A percentile compares a stretch with the other conserved stretches of the same genome.
phyloP scores from a whole-genome alignment of 2,113 vertebrate species.

The Sphyrna mokarran region DNA sequence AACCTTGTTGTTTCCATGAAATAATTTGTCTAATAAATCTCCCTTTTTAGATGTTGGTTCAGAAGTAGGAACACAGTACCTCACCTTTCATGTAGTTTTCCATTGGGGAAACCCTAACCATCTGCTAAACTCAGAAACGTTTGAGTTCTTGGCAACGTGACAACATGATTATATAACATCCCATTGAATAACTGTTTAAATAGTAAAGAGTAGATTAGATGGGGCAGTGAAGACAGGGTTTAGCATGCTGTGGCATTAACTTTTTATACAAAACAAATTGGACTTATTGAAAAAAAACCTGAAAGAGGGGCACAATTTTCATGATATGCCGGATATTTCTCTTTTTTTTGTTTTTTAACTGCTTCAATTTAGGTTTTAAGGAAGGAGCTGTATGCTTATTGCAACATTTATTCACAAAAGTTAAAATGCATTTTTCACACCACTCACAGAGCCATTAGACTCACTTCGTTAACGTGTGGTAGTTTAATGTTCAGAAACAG shows the following conservation, averaged over 20 bases:
- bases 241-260: neutral
- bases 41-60: neutral
- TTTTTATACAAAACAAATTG: neutral
- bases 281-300: neutral
- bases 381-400: neutral
- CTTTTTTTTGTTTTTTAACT: neutral
- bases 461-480: neutral
- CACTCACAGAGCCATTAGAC: neutral
- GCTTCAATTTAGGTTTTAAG: neutral
- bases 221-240: neutral
- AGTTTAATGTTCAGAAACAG: neutral
- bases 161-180: constrained; percentile 17
- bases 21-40: constrained; percentile 14
- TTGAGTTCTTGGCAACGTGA: neutral
- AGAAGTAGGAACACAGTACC: neutral
- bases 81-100: constrained; percentile 28
- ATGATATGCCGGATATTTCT: neutral
- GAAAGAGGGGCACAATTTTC: neutral
- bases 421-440: neutral
- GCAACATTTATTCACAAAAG: neutral
- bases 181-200: constrained; percentile 31
- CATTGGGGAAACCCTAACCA: neutral
- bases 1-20: constrained; percentile 10
- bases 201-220: neutral
- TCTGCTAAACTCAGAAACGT: constrained; percentile 31